A percentile compares a stretch with the other conserved stretches of the same genome.
Evolutionary conservation across 2,797 vertebrate genomes (phyloP).

Genomic region (Gymnodraco acuticeps): DNA sequence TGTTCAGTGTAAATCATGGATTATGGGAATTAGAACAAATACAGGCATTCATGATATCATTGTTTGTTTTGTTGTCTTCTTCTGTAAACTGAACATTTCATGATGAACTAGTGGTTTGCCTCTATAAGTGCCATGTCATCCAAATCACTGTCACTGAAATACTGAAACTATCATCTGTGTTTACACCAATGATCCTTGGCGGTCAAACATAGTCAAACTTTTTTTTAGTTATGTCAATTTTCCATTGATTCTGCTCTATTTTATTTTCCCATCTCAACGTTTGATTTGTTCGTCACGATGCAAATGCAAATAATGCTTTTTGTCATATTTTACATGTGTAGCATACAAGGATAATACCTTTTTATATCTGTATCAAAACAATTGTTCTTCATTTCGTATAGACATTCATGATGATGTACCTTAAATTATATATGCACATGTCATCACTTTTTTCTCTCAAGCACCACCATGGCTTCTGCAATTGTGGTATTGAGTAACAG

Average conservation of each 20-base stretch:
- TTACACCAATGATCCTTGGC: too few relatives aligned
- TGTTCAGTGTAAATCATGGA: not conserved
- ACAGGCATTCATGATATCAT: not conserved
- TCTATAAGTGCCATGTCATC: not conserved
- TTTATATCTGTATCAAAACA: too few relatives aligned
- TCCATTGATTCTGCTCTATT: too few relatives aligned
- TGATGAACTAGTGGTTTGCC: not conserved
- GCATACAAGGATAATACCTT: too few relatives aligned
- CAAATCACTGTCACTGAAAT: not conserved
- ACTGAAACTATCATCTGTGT: not conserved
- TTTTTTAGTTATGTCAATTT: too few relatives aligned
- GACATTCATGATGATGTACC: not conserved
- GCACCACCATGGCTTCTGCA: rapidly evolving
- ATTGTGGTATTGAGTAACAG: not conserved
- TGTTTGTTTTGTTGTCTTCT: not conserved
- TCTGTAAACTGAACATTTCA: rapidly evolving
- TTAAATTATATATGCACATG: too few relatives aligned
- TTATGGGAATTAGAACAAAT: not conserved
- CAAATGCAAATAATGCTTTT: too few relatives aligned
- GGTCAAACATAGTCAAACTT: too few relatives aligned
- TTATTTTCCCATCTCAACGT: too few relatives aligned
- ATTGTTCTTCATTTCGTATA: not conserved
- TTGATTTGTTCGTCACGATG: too few relatives aligned
- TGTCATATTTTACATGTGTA: too few relatives aligned
- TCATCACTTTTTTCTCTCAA: not conserved